Evolutionary conservation across 2,888 invertebrate species (phyloP), one percentile per base, ranked within the genome.

Genomic region (Pegoplata infirma): DNA sequence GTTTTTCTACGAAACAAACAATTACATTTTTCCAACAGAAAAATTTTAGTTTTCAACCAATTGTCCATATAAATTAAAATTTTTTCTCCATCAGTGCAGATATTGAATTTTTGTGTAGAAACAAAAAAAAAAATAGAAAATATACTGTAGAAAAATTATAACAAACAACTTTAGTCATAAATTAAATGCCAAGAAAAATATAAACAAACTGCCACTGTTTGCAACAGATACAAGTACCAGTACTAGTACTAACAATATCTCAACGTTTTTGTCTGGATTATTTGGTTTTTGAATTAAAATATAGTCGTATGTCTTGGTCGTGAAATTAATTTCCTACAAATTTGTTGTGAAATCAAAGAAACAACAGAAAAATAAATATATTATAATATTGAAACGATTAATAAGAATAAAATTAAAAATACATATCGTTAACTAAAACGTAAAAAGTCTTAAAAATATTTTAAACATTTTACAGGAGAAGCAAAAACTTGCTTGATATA

Each of bases 241-340:
- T n/a, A n/a, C 32, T 40, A 36, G 1, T 36, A 40, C 2, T n/a
- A n/a, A 12, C 12, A 40, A 36, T 36, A 10, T 10, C 36, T 12
- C 2, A 8, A 10, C 12, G 36, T 4, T 8, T n/a, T 36, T 36
- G 12, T 36, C 10, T 36, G 10, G 12, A 36, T 8, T 36, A 36
- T 6, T 25, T 25, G 3, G 25, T 25, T 3, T 6, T 25, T 5
- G 25, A 25, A 25, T 25, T 25, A 25, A 5, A n/a, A n/a, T n/a
- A n/a, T n/a, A n/a, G n/a, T n/a, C n/a, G n/a, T n/a, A n/a, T n/a
- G n/a, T n/a, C 25, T 25, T 25, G 6, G 25, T 55, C 5, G 32
- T n/a, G 17, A 56, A 56, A 56, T 56, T 56, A 56, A 56, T 56
- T 36, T 56, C 16, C 55, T 32, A 17, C 55, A 56, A 56, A 56